Conservation (phyloP, 1,140 invertebrate genomes). For the Daktulosphaira vitifoliae region DNA sequence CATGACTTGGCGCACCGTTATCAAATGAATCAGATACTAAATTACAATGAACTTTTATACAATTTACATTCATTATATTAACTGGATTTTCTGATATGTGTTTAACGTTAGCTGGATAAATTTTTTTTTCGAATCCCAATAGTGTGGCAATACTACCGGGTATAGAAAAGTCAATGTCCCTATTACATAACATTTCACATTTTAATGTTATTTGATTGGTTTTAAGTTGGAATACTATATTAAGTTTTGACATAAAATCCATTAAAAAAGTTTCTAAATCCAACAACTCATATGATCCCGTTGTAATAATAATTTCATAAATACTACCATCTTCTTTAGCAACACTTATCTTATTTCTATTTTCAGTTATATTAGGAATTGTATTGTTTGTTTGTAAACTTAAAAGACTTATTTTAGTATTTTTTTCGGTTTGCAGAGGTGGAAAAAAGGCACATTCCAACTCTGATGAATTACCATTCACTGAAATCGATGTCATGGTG, state of each 20-base stretch:
- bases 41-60: slow-evolving; percentile 33
- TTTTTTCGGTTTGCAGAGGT: background rate
- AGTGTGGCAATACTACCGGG: background rate
- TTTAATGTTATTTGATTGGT: no score
- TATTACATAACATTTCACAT: background rate
- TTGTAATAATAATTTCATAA: slow-evolving; percentile 2
- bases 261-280: slow-evolving; percentile 5
- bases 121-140: background rate
- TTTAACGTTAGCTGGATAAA: background rate
- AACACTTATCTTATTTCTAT: slow-evolving; percentile 6
- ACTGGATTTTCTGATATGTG: slow-evolving; percentile 11
- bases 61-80: slow-evolving; percentile 22
- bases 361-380: slow-evolving; percentile 21
- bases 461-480: background rate
- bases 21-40: slow-evolving; percentile 38
- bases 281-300: slow-evolving; percentile 20
- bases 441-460: slow-evolving; percentile 3
- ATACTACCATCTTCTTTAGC: background rate
- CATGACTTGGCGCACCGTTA: slow-evolving; percentile 39
- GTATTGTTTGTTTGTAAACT: slow-evolving; percentile 18
- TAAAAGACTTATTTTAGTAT: no score
- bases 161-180: background rate
- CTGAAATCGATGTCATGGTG: no score
- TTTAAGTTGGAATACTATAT: no score
- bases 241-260: no score